Evolutionary conservation across 2,113 vertebrate genomes (phyloP), one percentile per base, ranked within the genome.

Genomic region (Vulpes vulpes): DNA sequence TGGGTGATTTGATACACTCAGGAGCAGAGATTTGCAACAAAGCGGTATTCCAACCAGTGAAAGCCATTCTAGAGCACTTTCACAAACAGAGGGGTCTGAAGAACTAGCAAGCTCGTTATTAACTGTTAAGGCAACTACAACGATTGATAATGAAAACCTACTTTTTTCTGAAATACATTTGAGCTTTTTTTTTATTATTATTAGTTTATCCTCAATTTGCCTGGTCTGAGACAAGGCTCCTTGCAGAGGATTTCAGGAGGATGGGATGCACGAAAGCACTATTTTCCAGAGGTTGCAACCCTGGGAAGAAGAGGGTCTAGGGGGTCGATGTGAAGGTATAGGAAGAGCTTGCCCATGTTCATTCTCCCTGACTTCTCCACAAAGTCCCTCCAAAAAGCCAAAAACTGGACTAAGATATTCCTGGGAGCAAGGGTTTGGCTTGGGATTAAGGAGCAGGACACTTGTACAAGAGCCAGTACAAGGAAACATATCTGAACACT

Each of bases 311-410:
- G 19, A 30, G 1, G 35, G 11, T 12, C 35, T n/a, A 43, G 3
- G 0, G 4, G 1, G 14, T 3, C 10, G 62, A 79, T 2, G 10
- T 8, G 14, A 78, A 87, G n/a, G 49, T 3, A 69, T 38, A 71
- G 4, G 49, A 74, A 8, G 6, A 43, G 30, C 15, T 6, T 8
- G 6, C 20, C 51, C 22, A 35, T 0, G 0, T 7, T 6, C 35
- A 32, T 27, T 38, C 69, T 59, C 35, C 17, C 12, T 3, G 15
- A 22, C 65, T 27, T 83, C 27, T 32, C 59, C 60, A 65, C 0
- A 14, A 43, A 25, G 57, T 16, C 5, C 14, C 35, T 20, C n/a
- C 9, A 9, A 6, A 65, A 81, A 80, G 65, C 25, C 60, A 53
- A 53, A 89, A 81, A 15, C 81, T 30, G 9, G 65, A 86, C 90